Base-by-base conservation (phyloP, 2,113 vertebrate genomes). In the Phalacrocorax brasilianus region DNA sequence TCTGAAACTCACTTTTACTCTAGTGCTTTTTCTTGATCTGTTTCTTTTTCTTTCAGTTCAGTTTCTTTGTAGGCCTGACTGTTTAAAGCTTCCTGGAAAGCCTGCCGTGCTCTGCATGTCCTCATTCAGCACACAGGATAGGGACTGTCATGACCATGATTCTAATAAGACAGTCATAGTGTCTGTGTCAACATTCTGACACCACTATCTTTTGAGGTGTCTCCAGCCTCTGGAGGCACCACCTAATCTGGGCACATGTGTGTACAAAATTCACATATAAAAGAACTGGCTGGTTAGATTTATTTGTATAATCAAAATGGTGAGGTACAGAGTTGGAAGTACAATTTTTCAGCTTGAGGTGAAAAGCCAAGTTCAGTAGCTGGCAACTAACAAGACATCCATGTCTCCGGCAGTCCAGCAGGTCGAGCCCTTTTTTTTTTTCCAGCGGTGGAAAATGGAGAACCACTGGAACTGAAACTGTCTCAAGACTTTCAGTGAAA, bases 391-490 rank as follows among this genome's bases (percentile, higher is more conserved):
- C 7, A 89, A 14, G 24, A 15, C 4, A 30, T n/a, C 11, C 21
- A 40, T 20, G 26, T 44, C 4, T 28, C 28, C 0, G 1, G 12
- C 6, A 80, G 11, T 28, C 28, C 0, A 1, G 12, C 6, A 80
- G 11, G 6, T 2, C 53, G 13, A 67, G 6, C 10, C 10, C 9
- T 32, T 47, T 70, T 42, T 44, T 35, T 24, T 45, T 45, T 45
- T 45, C 19, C 15, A 83, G 38, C 35, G 62, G 11, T 49, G 6
- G 21, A 21, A 59, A 67, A 83, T 49, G 23, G 22, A 76, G 21
- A 77, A 52, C 11, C 1, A 0, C 5, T 74, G 55, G 56, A 82
- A 67, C 32, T 28, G 40, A 71, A 55, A 35, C 16, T 52, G 9
- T 40, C 11, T 59, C 1, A 5, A 45, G 62, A 30, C 5, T 35